Evolutionary conservation across 2,113 vertebrate genomes (phyloP).

Genomic region (Pyxicephalus adspersus): DNA sequence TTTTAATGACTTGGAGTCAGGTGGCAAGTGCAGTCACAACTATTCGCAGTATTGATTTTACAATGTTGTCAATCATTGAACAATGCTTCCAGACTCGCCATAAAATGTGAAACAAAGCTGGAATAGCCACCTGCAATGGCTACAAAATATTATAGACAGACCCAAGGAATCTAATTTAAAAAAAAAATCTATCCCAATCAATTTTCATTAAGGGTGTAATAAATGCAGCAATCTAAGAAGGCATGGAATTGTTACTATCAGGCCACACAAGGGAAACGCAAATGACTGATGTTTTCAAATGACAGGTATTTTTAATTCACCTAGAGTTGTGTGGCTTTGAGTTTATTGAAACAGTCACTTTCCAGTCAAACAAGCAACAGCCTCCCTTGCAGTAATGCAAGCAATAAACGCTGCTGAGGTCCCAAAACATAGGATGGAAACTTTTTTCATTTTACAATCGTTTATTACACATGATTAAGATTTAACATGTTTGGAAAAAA

Average conservation of each 20-base stretch:
- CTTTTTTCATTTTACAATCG: too few species aligned
- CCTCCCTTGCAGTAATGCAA: too few species aligned
- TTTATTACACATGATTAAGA: too few species aligned
- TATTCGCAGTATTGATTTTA: slow-evolving; percentile 49
- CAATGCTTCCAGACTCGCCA: slow-evolving; percentile 41
- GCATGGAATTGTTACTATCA: background rate
- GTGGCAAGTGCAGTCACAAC: slow-evolving; percentile 41
- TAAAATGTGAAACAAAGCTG: slow-evolving; percentile 44
- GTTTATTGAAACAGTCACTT: too few species aligned
- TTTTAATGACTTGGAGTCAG: slow-evolving; percentile 49
- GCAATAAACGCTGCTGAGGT: too few species aligned
- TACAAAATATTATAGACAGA: background rate
- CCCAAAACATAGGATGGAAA: too few species aligned
- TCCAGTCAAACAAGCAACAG: too few species aligned
- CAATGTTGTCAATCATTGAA: slow-evolving; percentile 47
- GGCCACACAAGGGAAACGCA: background rate
- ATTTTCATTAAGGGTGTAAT: slow-evolving; percentile 24
- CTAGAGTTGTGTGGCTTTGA: too few species aligned
- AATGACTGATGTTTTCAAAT: background rate
- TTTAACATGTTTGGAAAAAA: too few species aligned
- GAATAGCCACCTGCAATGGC: slow-evolving; percentile 41
- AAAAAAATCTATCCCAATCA: slow-evolving; percentile 22
- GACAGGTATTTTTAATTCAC: background rate
- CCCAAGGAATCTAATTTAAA: background rate
- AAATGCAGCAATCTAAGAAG: background rate